These are phyloP conservation scores for Protophormia terraenovae DNA, from an alignment of 2,888 invertebrate species.

Conservation along the genomic window DNA sequence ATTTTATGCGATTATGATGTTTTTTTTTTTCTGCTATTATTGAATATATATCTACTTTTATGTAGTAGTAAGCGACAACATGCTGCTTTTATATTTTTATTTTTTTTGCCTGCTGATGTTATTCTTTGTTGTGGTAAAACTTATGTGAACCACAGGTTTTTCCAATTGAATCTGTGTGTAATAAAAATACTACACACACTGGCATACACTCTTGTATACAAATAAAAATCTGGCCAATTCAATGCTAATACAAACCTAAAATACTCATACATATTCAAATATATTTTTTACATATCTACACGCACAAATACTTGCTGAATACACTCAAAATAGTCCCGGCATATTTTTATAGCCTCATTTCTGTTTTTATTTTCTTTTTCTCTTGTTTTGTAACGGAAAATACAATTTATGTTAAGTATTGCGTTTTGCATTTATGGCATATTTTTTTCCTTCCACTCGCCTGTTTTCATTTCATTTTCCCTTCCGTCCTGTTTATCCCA, in stretches of 20 bases:
- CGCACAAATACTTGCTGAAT: no score
- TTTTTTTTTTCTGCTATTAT: no score
- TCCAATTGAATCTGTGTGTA: not conserved
- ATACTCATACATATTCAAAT: no score
- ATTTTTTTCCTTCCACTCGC: not conserved
- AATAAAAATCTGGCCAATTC: no score
- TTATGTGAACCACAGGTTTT: not conserved
- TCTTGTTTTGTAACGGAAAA: not conserved
- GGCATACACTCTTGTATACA: not conserved
- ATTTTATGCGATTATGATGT: no score
- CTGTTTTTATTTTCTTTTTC: not conserved
- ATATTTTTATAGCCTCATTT: not conserved
- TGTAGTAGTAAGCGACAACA: not conserved
- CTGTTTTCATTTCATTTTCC: not conserved
- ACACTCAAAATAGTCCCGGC: no score
- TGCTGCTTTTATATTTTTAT: not conserved
- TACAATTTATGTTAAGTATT: slow-evolving; percentile 14
- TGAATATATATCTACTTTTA: no score
- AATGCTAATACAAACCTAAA: not conserved
- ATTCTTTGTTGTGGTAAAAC: not conserved
- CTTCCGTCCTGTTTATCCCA: not conserved
- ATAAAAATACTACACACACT: not conserved
- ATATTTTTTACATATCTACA: no score
- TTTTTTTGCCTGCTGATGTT: not conserved
- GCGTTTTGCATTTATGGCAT: not conserved